These are phyloP conservation scores for Pipistrellus kuhlii DNA, from an alignment of 2,797 vertebrate species.

Conservation along the genomic window DNA sequence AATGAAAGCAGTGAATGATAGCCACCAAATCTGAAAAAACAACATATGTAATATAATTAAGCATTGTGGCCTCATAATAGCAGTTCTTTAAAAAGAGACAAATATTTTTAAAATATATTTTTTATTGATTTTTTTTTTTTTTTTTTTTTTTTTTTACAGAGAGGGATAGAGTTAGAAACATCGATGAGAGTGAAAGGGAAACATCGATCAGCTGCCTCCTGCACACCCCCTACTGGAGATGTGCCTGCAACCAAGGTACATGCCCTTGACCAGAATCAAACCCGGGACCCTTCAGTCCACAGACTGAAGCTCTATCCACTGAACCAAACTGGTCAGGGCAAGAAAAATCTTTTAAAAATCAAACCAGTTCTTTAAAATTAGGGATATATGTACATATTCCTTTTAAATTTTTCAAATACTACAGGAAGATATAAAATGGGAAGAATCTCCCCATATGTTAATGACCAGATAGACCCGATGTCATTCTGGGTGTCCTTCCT, in stretches of 20 bases:
- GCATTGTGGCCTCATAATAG: neutral
- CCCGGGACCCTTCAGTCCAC: too few species aligned
- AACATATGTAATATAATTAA: conserved; percentile 3
- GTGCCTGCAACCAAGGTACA: too few species aligned
- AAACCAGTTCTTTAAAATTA: conserved; percentile 11
- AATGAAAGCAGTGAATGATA: neutral
- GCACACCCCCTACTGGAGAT: too few species aligned
- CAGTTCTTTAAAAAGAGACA: neutral
- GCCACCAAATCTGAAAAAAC: neutral
- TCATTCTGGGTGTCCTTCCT: too few species aligned
- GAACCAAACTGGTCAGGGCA: too few species aligned
- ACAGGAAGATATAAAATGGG: neutral
- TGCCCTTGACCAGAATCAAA: too few species aligned
- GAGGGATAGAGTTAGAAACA: too few species aligned
- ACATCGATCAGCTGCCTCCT: too few species aligned
- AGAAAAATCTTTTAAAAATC: neutral
- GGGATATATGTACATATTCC: neutral
- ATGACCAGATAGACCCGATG: too few species aligned
- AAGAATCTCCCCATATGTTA: neutral
- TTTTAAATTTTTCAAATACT: conserved; percentile 20
- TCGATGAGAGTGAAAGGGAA: too few species aligned
- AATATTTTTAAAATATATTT: too few species aligned
- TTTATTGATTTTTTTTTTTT: neutral
- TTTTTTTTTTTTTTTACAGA: neutral
- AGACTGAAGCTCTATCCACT: too few species aligned